phyloP scores from a whole-genome alignment of 1,140 invertebrate genomes.

The Lysiphlebus fabarum region DNA sequence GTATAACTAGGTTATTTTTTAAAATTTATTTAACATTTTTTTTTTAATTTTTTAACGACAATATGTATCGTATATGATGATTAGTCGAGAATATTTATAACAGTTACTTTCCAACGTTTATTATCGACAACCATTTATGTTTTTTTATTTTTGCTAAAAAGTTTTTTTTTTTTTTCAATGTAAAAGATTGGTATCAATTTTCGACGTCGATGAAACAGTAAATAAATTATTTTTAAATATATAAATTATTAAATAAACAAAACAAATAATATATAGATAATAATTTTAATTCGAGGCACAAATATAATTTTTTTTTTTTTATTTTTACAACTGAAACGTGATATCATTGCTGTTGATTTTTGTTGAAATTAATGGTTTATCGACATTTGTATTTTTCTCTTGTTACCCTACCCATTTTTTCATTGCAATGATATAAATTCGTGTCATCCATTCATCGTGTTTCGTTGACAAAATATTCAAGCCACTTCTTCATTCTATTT shows the following conservation, averaged over 20 bases:
- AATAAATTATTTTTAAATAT: too few relatives aligned
- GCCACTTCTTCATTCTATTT: neutral
- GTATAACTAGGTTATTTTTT: neutral
- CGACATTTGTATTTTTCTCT: slow-evolving; percentile 7
- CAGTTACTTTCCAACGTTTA: slow-evolving; percentile 25
- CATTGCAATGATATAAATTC: slow-evolving; percentile 21
- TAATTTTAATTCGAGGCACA: too few relatives aligned
- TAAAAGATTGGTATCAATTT: neutral
- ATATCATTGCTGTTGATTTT: slow-evolving; percentile 11
- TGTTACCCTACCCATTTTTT: slow-evolving; percentile 7
- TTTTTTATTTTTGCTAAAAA: slow-evolving; percentile 5
- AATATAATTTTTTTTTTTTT: too few relatives aligned
- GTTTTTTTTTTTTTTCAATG: neutral
- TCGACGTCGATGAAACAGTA: neutral
- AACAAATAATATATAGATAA: neutral
- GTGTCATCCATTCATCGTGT: slow-evolving; percentile 1
- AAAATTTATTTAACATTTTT: neutral
- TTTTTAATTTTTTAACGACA: neutral
- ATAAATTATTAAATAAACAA: slow-evolving; percentile 4
- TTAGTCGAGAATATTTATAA: slow-evolving; percentile 12
- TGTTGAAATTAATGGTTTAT: slow-evolving; percentile 5
- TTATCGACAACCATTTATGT: slow-evolving; percentile 15
- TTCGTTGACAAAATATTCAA: neutral
- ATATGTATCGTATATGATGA: slow-evolving; percentile 5
- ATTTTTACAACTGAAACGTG: too few relatives aligned